These are phyloP conservation scores for Nothoprocta perdicaria DNA, from an alignment of 2,113 vertebrate genomes.

Conservation along the genomic window DNA sequence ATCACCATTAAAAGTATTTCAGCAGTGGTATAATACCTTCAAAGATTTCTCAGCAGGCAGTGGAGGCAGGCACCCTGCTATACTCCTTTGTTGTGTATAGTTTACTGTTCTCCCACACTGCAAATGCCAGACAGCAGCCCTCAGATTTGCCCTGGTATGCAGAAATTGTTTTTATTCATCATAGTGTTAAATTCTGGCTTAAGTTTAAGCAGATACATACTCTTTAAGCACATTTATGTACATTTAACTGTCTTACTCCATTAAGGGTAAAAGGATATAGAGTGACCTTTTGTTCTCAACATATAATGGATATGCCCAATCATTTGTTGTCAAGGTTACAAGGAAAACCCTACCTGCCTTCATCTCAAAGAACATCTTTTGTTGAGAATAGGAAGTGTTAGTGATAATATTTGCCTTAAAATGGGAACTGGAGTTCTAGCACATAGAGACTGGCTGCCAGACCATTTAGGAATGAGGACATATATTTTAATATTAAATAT, in stretches of 20 bases:
- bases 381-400: neutral
- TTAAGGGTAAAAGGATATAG: neutral
- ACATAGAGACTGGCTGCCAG: fast-evolving
- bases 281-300: neutral
- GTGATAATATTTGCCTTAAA: neutral
- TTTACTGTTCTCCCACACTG: neutral
- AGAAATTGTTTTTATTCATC: neutral
- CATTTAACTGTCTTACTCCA: neutral
- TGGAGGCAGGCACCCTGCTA: neutral
- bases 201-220: neutral
- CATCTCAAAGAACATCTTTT: neutral
- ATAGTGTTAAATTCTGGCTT: neutral
- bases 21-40: neutral
- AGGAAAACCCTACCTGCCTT: neutral
- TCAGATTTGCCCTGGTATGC: neutral
- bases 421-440: neutral
- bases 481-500: constrained; percentile 16
- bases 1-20: constrained; percentile 14
- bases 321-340: neutral
- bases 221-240: neutral
- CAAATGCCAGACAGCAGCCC: neutral
- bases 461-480: neutral
- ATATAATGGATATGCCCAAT: neutral
- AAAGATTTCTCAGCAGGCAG: neutral
- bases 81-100: neutral